Evolutionary conservation across 2,888 invertebrate species (phyloP).

Genomic region (Cordylochernes scorpioides): DNA sequence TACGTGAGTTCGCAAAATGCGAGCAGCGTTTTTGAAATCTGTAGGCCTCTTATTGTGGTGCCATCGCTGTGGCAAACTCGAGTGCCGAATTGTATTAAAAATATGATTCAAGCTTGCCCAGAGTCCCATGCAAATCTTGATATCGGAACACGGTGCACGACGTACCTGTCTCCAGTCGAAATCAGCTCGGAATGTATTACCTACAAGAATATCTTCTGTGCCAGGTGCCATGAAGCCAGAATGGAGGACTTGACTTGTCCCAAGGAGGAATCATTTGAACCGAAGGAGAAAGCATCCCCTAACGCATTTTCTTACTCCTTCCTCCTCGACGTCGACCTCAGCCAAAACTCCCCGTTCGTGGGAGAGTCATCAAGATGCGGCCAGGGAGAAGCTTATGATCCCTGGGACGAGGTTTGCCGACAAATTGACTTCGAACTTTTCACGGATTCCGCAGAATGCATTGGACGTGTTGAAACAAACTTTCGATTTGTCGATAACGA

Average conservation of each 20-base stretch:
- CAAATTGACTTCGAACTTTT: slow-evolving; percentile 6
- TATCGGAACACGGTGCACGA: slow-evolving; percentile 2
- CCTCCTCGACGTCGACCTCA: slow-evolving; percentile 4
- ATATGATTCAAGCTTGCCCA: no score
- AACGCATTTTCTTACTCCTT: no score
- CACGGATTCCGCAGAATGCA: no score
- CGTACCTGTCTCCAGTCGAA: not conserved
- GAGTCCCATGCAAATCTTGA: not conserved
- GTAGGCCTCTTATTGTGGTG: no score
- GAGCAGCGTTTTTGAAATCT: no score
- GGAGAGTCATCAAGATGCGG: slow-evolving; percentile 4
- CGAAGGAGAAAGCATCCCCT: no score
- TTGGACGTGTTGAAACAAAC: no score
- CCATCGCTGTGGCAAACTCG: no score
- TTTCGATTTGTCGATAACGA: no score
- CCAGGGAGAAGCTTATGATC: slow-evolving; percentile 11
- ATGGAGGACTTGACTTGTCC: not conserved
- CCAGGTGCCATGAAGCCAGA: slow-evolving; percentile 1
- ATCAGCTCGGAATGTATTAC: slow-evolving; percentile 1
- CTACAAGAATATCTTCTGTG: slow-evolving; percentile 5
- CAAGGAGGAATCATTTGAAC: no score
- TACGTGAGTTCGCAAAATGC: no score
- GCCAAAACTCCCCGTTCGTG: slow-evolving; percentile 1
- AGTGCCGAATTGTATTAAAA: no score
- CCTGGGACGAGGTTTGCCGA: slow-evolving; percentile 9